Evolutionary conservation across 2,113 vertebrate species (phyloP).

Genomic region (Xenopus borealis): DNA sequence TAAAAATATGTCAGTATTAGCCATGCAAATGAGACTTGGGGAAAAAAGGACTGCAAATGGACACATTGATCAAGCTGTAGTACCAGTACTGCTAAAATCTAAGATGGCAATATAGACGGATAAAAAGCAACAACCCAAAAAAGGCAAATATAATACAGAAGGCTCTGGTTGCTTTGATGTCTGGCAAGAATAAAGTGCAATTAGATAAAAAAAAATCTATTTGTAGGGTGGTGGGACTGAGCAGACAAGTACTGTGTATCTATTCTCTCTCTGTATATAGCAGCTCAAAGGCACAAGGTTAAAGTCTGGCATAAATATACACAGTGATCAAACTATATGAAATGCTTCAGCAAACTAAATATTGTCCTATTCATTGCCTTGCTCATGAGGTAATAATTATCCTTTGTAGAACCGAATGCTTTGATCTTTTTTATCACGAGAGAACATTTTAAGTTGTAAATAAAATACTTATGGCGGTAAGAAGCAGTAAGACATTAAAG

Average conservation of each 20-base stretch:
- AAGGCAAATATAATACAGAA: no score
- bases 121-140: no score
- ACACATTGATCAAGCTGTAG: no score
- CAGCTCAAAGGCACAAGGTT: constrained; percentile 9
- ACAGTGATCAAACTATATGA: constrained; percentile 15
- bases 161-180: constrained; percentile 19
- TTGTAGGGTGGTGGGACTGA: no score
- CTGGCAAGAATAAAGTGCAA: neutral
- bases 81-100: no score
- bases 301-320: constrained; percentile 22
- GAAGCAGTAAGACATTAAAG: neutral
- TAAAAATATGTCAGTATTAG: no score
- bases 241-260: no score
- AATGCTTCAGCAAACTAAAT: constrained; percentile 21
- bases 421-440: constrained; percentile 28
- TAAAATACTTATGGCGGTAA: constrained; percentile 7
- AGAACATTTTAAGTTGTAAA: constrained; percentile 13
- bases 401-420: constrained; percentile 19
- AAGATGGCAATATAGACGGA: no score
- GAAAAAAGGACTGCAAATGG: no score
- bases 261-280: neutral
- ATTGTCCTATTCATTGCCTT: constrained; percentile 18
- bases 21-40: no score
- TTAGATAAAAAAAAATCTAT: neutral
- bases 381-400: constrained; percentile 34